A percentile compares a stretch with the other conserved stretches of the same genome.
phyloP scores from a whole-genome alignment of 2,797 vertebrate species.

The Brachyalestes nurse region DNA sequence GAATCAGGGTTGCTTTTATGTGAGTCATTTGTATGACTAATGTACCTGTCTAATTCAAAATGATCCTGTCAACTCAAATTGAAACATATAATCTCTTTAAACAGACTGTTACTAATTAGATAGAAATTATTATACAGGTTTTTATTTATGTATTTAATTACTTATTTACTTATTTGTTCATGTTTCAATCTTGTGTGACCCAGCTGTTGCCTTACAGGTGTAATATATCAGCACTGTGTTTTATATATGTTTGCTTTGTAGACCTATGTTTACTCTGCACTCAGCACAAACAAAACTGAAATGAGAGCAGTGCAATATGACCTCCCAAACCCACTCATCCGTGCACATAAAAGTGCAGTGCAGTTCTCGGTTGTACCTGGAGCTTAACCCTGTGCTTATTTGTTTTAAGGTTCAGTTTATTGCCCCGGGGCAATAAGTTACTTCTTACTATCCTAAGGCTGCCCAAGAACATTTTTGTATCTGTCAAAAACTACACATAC shows the following conservation, averaged over 20 bases:
- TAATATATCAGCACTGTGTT: conserved; percentile 39
- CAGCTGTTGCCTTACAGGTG: conserved; percentile 43
- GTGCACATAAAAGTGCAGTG: background rate
- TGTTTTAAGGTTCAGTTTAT: no score
- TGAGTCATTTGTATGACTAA: background rate
- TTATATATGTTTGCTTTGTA: conserved; percentile 38
- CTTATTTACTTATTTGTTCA: background rate
- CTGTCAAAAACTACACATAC: background rate
- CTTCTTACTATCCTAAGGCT: background rate
- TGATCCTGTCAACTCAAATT: background rate
- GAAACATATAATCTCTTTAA: background rate
- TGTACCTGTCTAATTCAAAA: background rate
- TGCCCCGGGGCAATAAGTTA: background rate
- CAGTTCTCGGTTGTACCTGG: background rate
- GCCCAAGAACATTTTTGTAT: background rate
- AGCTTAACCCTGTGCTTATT: background rate
- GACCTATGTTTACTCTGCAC: conserved; percentile 49
- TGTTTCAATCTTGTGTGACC: background rate
- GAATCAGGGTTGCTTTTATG: background rate
- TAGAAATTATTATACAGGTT: background rate
- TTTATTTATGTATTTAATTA: background rate
- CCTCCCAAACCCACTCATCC: background rate
- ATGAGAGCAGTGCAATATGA: conserved; percentile 57
- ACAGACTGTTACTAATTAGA: conserved; percentile 46
- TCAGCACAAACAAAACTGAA: conserved; percentile 51